Base-by-base conservation (phyloP, 2,113 vertebrate genomes). In the Nibea albiflora region DNA sequence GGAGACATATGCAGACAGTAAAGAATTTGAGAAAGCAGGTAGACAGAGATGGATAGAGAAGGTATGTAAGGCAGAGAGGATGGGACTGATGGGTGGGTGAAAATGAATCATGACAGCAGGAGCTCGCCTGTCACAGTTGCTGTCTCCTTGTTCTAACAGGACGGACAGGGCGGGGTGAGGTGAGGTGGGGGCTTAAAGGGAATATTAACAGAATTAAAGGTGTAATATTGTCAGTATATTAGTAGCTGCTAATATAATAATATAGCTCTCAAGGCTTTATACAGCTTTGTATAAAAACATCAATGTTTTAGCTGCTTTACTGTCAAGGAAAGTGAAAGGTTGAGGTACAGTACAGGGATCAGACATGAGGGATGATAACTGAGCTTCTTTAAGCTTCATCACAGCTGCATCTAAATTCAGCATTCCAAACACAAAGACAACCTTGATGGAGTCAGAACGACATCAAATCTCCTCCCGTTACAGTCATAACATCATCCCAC, bases 21-120 rank as follows among this genome's bases (percentile, higher is more conserved):
- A 83, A 44, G 31, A 80, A 81, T 76, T 76, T 6, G 35, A 63
- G 28, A 80, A 46, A 71, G 61, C 12, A 17, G 62, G 31, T 4
- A 26, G 54, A 58, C 19, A 57, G 62, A 66, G 47, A 73, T 71
- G 16, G 64, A 74, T 2, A 62, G 24, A 4, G 16, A 4, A 47
- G 62, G 8, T 22, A 57, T 53, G 44, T 24, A 22, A 7, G 35
- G 12, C 1, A n/a, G 52, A 28, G 44, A 5, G 4, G 5, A 39
- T 26, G 24, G 24, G 15, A 62, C 39, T 53, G 47, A 63, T 24
- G 11, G 12, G 22, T 20, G 14, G 69, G 31, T 46, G 1, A 66
- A 35, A 39, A 83, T 80, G 65, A 80, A 24, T 22, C 19, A 8
- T 69, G 64, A 70, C 42, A 76, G 31, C 58, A 53, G 65, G 56